A percentile compares a stretch with the other conserved stretches of the same genome.
Conservation (phyloP, 1,140 invertebrate genomes). For the Macrobrachium rosenbergii region DNA sequence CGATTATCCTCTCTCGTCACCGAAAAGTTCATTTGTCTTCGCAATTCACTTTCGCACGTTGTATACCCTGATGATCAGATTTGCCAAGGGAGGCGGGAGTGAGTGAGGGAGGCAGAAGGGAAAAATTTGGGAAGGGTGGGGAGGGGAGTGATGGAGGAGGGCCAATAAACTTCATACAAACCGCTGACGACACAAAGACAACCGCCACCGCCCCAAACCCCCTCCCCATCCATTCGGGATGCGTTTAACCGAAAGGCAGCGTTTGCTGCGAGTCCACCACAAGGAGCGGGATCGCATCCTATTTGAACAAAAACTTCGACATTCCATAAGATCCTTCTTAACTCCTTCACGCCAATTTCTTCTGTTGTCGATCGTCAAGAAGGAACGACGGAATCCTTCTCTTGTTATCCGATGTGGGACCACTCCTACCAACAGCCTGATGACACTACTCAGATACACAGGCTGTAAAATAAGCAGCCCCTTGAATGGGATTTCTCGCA, state of each 20-base stretch:
- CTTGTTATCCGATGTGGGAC: not conserved
- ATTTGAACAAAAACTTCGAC: too few species aligned
- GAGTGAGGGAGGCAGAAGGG: not conserved
- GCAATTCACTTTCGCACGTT: too few species aligned
- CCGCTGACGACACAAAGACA: not conserved
- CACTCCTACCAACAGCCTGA: not conserved
- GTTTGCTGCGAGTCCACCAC: too few species aligned
- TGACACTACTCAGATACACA: not conserved
- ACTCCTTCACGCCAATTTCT: conserved; percentile 36
- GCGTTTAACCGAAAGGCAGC: not conserved
- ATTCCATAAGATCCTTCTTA: conserved; percentile 12
- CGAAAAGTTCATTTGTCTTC: too few species aligned
- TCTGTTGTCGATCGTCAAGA: not conserved
- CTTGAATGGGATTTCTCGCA: too few species aligned
- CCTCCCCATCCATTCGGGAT: not conserved
- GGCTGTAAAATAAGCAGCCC: too few species aligned
- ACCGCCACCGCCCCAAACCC: not conserved
- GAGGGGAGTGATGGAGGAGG: not conserved
- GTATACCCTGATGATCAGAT: too few species aligned
- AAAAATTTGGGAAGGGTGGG: not conserved
- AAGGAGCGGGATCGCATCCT: not conserved
- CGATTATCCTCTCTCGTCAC: too few species aligned
- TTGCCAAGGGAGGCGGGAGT: not conserved
- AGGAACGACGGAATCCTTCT: not conserved
- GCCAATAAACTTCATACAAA: not conserved